These are phyloP conservation scores for Pangasius djambal DNA, from an alignment of 2,797 vertebrate species.

Conservation along the genomic window DNA sequence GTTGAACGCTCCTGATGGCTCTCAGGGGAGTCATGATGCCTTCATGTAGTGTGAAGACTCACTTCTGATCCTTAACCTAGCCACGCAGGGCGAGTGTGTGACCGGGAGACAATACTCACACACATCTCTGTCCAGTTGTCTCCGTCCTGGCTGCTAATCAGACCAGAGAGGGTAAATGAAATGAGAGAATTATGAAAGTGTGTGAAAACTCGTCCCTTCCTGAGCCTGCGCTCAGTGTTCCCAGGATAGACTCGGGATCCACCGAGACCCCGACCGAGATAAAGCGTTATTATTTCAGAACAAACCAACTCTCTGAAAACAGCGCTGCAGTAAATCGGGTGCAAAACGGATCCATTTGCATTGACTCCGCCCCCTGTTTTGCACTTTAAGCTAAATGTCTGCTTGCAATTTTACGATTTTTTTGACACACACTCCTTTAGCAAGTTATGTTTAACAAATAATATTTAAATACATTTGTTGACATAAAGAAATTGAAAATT, in stretches of 20 bases:
- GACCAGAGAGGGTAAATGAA: not conserved
- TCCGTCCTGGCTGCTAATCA: not conserved
- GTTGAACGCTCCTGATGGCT: slow-evolving; percentile 35
- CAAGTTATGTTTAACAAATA: not conserved
- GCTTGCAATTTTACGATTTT: not conserved
- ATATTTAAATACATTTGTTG: not conserved
- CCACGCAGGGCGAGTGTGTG: not conserved
- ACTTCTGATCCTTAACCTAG: not conserved
- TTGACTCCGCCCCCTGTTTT: not conserved
- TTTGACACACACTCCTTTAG: not conserved
- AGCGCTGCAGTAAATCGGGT: not conserved
- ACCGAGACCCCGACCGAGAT: not conserved
- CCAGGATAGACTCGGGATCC: not conserved
- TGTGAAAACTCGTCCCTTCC: not conserved
- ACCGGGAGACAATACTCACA: not conserved
- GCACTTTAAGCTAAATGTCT: not conserved
- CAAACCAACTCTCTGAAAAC: not conserved
- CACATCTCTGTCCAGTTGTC: not conserved
- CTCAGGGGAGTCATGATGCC: slow-evolving; percentile 23
- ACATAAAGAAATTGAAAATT: not conserved
- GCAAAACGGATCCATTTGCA: not conserved
- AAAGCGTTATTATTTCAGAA: not conserved
- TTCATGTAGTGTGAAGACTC: slow-evolving; percentile 8
- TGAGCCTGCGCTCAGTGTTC: not conserved
- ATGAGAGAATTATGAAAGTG: not conserved